These are phyloP conservation scores for Eledona agricola DNA, from an alignment of 2,888 invertebrate species.

Conservation along the genomic window DNA sequence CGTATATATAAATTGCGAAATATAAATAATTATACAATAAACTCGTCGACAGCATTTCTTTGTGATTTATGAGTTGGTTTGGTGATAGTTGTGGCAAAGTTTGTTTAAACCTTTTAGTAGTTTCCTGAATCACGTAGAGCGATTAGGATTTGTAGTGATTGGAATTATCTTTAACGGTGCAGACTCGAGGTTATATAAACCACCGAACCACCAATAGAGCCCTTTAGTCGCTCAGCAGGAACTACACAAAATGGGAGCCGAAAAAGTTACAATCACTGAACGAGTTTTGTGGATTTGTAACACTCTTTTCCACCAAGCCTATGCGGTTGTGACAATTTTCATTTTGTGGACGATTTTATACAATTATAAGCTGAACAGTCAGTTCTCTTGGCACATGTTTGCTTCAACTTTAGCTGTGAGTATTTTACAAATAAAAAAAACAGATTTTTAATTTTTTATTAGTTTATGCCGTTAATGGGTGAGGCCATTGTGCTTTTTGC, in stretches of 20 bases:
- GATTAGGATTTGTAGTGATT: too few relatives aligned
- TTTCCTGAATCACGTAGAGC: constrained; percentile 7
- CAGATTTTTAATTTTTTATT: constrained; percentile 12
- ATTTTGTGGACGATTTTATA: constrained; percentile 49
- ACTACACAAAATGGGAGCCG: constrained; percentile 28
- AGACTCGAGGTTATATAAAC: constrained; percentile 26
- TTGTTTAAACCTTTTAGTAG: too few relatives aligned
- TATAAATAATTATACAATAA: too few relatives aligned
- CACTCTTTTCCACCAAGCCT: constrained; percentile 47
- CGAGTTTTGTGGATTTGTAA: constrained; percentile 45
- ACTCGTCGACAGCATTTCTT: too few relatives aligned
- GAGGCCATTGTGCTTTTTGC: constrained; percentile 51
- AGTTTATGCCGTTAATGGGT: constrained; percentile 50
- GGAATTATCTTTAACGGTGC: too few relatives aligned
- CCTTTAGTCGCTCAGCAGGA: not conserved
- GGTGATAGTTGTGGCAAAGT: too few relatives aligned
- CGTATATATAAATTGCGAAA: too few relatives aligned
- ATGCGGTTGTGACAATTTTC: constrained; percentile 47
- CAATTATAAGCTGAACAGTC: constrained; percentile 34
- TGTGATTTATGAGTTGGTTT: too few relatives aligned
- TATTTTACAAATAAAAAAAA: constrained; percentile 23
- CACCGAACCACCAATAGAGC: too few relatives aligned
- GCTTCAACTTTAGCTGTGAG: constrained; percentile 52
- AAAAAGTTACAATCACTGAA: constrained; percentile 32
- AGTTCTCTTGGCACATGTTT: constrained; percentile 49